These are phyloP conservation scores for Drosophila algonquin DNA, from an alignment of 2,888 invertebrate genomes.

Conservation along the genomic window DNA sequence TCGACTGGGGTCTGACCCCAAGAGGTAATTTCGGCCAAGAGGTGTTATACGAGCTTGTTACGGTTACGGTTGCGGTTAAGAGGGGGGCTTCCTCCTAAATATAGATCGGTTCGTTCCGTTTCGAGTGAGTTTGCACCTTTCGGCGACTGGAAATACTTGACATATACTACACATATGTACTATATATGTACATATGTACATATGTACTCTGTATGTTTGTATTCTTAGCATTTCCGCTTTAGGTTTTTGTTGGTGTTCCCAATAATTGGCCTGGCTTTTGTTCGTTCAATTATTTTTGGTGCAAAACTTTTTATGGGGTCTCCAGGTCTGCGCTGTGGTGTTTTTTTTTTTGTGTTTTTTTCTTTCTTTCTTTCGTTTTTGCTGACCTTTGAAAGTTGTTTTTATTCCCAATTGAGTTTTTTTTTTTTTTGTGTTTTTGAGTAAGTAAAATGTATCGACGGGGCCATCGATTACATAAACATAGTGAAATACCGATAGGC, in stretches of 20 bases:
- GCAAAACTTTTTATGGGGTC: slow-evolving; percentile 32
- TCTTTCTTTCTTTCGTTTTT: slow-evolving; percentile 7
- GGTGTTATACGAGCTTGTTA: slow-evolving; percentile 33
- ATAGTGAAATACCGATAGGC: slow-evolving; percentile 28
- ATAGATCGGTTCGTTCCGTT: slow-evolving; percentile 28
- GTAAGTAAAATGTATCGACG: slow-evolving; percentile 21
- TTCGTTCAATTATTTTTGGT: slow-evolving; percentile 33
- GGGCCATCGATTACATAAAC: slow-evolving; percentile 25
- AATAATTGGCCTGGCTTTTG: not conserved
- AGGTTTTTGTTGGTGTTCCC: slow-evolving; percentile 5
- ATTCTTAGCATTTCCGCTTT: slow-evolving; percentile 40
- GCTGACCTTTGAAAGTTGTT: slow-evolving; percentile 30
- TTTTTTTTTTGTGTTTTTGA: not conserved
- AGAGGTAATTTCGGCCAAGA: slow-evolving; percentile 35
- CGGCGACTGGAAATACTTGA: slow-evolving; percentile 29
- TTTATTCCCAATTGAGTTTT: slow-evolving; percentile 13
- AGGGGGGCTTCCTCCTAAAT: slow-evolving; percentile 14
- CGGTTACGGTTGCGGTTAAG: slow-evolving; percentile 14
- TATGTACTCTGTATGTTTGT: slow-evolving; percentile 8
- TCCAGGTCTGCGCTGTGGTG: not conserved
- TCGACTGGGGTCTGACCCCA: slow-evolving; percentile 19
- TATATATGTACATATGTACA: too few relatives aligned
- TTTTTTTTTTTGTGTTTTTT: too few relatives aligned
- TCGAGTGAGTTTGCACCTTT: slow-evolving; percentile 36
- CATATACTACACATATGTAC: not conserved